Percentiles rank a stretch among this genome's conserved stretches.
These are phyloP conservation scores for Phrynocephalus vlangalii DNA, from an alignment of 2,797 vertebrate genomes.

Conservation along the genomic window DNA sequence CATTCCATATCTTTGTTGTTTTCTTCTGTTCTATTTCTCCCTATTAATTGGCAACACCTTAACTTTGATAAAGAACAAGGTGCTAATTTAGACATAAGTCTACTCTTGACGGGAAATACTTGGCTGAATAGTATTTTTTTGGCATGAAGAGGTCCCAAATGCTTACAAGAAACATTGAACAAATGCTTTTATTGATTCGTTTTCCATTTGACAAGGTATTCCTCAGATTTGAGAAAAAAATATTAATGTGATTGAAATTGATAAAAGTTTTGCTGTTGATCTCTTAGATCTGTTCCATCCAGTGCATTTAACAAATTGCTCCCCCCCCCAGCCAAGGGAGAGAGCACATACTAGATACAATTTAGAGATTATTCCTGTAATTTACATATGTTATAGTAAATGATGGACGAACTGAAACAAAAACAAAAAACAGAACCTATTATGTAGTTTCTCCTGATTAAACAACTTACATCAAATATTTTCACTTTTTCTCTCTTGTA, in stretches of 20 bases:
- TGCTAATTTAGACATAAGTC: not conserved
- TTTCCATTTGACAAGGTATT: not conserved
- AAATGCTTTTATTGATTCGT: not conserved
- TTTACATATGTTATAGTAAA: constrained; percentile 9
- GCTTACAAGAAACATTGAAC: not conserved
- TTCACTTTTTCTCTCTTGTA: not conserved
- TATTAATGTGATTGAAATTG: not conserved
- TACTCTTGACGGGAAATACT: not conserved
- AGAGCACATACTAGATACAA: not conserved
- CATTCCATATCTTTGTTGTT: not conserved
- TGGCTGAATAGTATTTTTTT: too few relatives aligned
- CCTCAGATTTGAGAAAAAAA: constrained; percentile 8
- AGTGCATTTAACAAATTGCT: constrained; percentile 1
- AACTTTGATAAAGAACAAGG: not conserved
- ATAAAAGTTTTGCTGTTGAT: not conserved
- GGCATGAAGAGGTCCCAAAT: not conserved
- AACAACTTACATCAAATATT: not conserved
- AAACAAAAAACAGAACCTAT: not conserved
- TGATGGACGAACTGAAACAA: not conserved
- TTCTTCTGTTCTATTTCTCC: not conserved
- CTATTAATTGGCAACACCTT: not conserved
- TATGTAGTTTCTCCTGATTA: not conserved
- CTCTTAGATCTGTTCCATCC: constrained; percentile 5
- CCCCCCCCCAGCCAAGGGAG: constrained; percentile 26
- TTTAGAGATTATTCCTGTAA: constrained; percentile 1